Base-by-base conservation (phyloP, 2,113 vertebrate genomes). In the Carollia perspicillata region DNA sequence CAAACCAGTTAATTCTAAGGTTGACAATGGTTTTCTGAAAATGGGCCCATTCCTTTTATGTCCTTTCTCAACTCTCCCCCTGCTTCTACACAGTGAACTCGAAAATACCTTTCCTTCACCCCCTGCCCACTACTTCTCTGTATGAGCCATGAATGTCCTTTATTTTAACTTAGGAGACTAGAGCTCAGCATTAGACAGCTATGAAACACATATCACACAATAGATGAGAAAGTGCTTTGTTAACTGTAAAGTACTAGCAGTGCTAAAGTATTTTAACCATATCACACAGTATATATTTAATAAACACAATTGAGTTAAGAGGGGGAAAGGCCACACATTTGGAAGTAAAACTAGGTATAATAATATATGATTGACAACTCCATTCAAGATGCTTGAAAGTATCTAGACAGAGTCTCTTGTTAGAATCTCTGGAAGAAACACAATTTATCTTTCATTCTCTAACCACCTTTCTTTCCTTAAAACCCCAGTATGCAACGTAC, bases 261-360 rank as follows among this genome's bases (percentile, higher is more conserved):
- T 42, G 79, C 47, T 85, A 69, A 92, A 49, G 33, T 55, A 47
- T 63, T 80, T 85, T 53, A 86, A 68, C 26, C 55, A 63, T 22
- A 42, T 71, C 42, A 58, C 10, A 42, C 5, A 93, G 37, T 81
- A 49, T 65, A 86, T 71, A 26, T 17, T 93, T 40, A 94, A 86
- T 68, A 94, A 90, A 65, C n/a, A 55, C 30, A 47, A 66, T 0
- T 72, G 49, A 78, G 77, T 71, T 33, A 81, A 94, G 85, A 37
- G 28, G 8, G n/a, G 2, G 18, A 23, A 35, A 49, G 47, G 40
- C 5, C 33, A 83, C 28, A 40, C 63, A 58, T 40, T 55, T 83
- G 33, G 71, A 90, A 84, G 60, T 72, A 83, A 94, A 86, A 94
- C n/a, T 77, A 42, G n/a, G 47, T 47, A 90, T 85, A 88, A 55